Conservation (phyloP, 2,797 vertebrate genomes). For the Microhierax caerulescens region DNA sequence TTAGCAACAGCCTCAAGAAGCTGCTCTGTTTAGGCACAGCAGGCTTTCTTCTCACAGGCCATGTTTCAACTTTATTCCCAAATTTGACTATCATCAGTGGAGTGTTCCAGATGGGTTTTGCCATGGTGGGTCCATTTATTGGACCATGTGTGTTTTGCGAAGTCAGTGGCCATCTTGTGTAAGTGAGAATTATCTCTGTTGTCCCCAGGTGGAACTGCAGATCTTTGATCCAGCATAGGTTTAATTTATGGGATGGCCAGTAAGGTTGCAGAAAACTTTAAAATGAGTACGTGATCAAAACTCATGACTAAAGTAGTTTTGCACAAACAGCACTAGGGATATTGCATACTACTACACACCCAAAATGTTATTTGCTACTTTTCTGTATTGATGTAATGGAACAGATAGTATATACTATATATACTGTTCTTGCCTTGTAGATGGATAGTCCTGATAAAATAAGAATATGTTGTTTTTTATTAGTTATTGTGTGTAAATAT, state of each 20-base stretch:
- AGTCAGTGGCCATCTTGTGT: too few relatives aligned
- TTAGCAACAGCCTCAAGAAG: not conserved
- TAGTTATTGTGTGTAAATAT: not conserved
- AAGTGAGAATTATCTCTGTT: not conserved
- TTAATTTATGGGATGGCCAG: not conserved
- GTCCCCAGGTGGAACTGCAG: not conserved
- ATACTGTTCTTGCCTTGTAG: not conserved
- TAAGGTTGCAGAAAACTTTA: not conserved
- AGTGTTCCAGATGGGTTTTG: not conserved
- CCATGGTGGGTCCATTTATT: not conserved
- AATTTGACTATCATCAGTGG: accelerated
- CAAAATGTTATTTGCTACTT: not conserved
- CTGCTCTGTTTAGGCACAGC: not conserved
- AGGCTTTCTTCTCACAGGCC: not conserved
- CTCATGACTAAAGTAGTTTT: not conserved
- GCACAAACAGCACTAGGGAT: accelerated
- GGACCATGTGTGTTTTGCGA: not conserved
- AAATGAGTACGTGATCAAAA: not conserved
- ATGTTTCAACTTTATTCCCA: not conserved
- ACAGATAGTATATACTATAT: not conserved
- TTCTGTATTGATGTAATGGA: not conserved
- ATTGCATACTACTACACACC: accelerated
- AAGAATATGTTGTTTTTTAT: not conserved
- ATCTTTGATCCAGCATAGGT: not conserved
- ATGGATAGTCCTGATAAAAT: not conserved